Evolutionary conservation across 2,888 invertebrate genomes (phyloP).

Genomic region (Cheilosia urbana): DNA sequence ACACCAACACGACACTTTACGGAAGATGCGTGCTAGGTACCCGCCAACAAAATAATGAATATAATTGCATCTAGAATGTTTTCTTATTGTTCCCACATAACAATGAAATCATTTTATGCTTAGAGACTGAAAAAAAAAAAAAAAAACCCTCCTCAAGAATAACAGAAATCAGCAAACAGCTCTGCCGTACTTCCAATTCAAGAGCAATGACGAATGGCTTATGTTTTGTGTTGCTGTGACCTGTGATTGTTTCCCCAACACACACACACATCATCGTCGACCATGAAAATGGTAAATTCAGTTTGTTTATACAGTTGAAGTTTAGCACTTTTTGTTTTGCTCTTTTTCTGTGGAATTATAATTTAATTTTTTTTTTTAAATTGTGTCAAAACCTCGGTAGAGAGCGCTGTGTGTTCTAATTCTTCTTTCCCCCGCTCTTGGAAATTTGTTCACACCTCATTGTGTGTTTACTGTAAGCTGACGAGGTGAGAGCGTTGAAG

Average conservation of each 20-base stretch:
- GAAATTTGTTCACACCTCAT: slow-evolving; percentile 17
- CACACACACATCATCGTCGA: slow-evolving; percentile 11
- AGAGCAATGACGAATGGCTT: slow-evolving; percentile 41
- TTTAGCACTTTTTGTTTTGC: slow-evolving; percentile 16
- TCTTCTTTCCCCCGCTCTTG: neutral
- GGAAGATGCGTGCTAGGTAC: slow-evolving; percentile 46
- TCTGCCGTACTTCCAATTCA: slow-evolving; percentile 2
- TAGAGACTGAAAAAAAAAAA: slow-evolving; percentile 27
- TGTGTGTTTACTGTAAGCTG: slow-evolving; percentile 15
- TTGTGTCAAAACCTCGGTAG: slow-evolving; percentile 29
- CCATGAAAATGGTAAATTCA: slow-evolving; percentile 29
- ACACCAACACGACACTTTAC: slow-evolving; percentile 10
- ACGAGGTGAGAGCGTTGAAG: slow-evolving; percentile 10
- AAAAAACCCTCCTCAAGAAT: neutral
- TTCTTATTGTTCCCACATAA: slow-evolving; percentile 57
- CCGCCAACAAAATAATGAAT: slow-evolving; percentile 21
- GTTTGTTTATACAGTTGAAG: slow-evolving; percentile 29
- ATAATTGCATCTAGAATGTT: slow-evolving; percentile 41
- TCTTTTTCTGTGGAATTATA: slow-evolving; percentile 13
- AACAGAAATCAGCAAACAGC: slow-evolving; percentile 1
- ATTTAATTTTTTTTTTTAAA: slow-evolving; percentile 8
- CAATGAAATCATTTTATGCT: slow-evolving; percentile 54
- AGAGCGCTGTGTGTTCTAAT: slow-evolving; percentile 23
- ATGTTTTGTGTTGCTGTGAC: slow-evolving; percentile 2
- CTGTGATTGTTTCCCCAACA: neutral